Conservation (phyloP, 1,140 invertebrate genomes). For the Reticulitermes speratus region DNA sequence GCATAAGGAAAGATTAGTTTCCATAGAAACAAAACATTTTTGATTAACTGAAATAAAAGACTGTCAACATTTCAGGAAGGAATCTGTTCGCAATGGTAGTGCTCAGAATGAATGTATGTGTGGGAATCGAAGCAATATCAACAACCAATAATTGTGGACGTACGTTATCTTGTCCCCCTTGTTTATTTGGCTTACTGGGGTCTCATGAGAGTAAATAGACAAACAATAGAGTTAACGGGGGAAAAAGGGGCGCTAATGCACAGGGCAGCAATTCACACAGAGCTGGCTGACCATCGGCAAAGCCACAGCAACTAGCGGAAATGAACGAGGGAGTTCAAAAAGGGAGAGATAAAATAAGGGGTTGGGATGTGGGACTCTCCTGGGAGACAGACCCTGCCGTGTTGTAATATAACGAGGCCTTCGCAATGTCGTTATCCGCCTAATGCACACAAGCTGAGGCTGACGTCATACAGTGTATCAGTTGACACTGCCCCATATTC, state of each 20-base stretch:
- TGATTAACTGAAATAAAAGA: too few relatives aligned
- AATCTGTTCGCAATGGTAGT: too few relatives aligned
- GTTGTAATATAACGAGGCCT: background rate
- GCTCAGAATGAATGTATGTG: too few relatives aligned
- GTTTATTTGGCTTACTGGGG: background rate
- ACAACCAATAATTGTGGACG: background rate
- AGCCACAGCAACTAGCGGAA: slow-evolving; percentile 3
- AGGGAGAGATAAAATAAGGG: background rate
- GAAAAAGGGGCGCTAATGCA: background rate
- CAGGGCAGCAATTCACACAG: background rate
- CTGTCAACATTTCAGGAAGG: too few relatives aligned
- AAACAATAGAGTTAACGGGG: background rate
- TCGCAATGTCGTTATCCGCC: background rate
- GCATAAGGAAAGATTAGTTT: too few relatives aligned
- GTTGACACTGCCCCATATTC: too few relatives aligned
- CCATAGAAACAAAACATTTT: too few relatives aligned
- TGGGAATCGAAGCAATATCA: background rate
- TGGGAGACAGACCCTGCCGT: background rate
- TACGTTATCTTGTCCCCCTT: background rate
- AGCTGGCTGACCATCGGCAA: background rate
- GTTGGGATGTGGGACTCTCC: background rate
- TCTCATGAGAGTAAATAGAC: background rate
- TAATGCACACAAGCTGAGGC: too few relatives aligned
- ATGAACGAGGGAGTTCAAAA: slow-evolving; percentile 5
- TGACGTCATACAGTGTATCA: too few relatives aligned